These are phyloP conservation scores for Columbina picui DNA, from an alignment of 2,113 vertebrate species.

Conservation along the genomic window DNA sequence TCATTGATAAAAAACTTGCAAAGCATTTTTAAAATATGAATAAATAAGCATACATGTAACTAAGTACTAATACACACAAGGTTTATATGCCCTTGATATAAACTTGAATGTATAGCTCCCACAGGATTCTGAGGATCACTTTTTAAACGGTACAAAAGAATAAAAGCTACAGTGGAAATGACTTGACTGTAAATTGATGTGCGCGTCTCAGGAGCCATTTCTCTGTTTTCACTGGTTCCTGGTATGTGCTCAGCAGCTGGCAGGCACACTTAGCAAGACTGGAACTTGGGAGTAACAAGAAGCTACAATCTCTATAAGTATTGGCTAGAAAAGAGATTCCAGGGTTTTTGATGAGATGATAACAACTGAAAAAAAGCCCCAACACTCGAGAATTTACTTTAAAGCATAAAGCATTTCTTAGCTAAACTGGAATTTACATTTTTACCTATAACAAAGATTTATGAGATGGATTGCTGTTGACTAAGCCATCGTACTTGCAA, in stretches of 20 bases:
- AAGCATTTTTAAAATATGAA: background rate
- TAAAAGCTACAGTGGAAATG: background rate
- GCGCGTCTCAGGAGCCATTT: background rate
- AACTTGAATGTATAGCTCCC: background rate
- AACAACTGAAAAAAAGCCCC: background rate
- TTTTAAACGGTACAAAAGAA: background rate
- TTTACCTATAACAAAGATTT: background rate
- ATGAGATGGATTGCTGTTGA: background rate
- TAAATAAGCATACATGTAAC: background rate
- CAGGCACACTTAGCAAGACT: background rate
- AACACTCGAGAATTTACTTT: background rate
- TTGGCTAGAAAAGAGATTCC: background rate
- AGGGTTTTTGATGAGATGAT: background rate
- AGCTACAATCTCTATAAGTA: rapidly evolving
- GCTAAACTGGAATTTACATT: background rate
- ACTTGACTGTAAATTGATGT: background rate
- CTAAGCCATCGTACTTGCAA: background rate
- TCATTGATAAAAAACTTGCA: background rate
- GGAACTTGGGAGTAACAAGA: background rate
- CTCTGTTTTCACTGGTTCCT: background rate
- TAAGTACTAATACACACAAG: background rate
- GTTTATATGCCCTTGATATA: background rate
- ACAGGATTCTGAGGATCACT: background rate
- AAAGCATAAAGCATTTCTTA: background rate
- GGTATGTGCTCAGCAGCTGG: background rate